phyloP scores from a whole-genome alignment of 1,140 invertebrate species.

The Tetraneura akinire region DNA sequence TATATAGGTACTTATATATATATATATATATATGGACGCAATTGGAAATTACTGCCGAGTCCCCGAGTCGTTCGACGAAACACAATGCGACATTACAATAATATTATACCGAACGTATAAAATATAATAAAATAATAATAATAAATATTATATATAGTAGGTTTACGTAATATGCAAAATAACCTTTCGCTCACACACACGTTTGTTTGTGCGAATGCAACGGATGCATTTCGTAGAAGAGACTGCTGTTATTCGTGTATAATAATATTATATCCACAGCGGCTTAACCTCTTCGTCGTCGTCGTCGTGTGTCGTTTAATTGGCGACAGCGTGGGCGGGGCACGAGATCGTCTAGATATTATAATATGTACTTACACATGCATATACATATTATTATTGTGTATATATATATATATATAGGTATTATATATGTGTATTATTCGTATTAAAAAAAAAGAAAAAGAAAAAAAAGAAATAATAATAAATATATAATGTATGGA shows the following conservation, averaged over 20 bases:
- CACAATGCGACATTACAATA: conserved; percentile 15
- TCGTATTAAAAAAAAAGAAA: no score
- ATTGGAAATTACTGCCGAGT: neutral
- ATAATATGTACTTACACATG: conserved; percentile 15
- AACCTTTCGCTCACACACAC: neutral
- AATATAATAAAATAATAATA: no score
- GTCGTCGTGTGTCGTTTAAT: conserved; percentile 43
- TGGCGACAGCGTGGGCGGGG: conserved; percentile 45
- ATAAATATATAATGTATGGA: no score
- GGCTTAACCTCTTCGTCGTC: neutral
- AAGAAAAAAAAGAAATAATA: neutral
- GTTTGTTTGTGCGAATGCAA: neutral
- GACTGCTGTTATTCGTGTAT: neutral
- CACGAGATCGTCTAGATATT: conserved; percentile 35
- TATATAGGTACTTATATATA: no score
- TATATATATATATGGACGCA: neutral
- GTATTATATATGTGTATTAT: neutral
- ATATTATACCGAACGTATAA: neutral
- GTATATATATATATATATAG: neutral
- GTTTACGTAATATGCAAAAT: neutral
- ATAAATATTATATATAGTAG: neutral
- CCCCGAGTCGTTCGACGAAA: conserved; percentile 6
- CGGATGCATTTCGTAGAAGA: neutral
- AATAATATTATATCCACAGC: neutral
- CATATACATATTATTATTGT: conserved; percentile 4